Conservation (phyloP, 1,140 invertebrate species). For the Patella vulgata region DNA sequence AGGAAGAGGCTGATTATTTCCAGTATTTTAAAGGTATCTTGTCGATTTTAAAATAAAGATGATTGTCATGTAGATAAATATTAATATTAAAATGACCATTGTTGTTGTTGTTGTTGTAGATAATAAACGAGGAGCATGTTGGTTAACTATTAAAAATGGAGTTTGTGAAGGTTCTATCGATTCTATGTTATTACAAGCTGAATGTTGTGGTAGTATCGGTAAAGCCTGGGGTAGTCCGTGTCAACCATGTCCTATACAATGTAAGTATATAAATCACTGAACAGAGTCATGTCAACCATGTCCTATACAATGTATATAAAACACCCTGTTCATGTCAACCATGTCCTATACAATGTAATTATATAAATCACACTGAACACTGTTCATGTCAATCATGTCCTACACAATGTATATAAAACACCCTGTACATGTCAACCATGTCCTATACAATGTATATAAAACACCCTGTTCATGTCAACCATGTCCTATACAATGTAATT, state of each 20-base stretch:
- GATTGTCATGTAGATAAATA: no score
- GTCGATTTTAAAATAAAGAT: no score
- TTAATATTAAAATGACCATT: no score
- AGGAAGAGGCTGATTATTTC: no score
- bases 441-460: conserved; percentile 33
- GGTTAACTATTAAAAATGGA: conserved; percentile 82
- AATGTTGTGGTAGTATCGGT: conserved; percentile 91
- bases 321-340: conserved; percentile 79
- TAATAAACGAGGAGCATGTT: conserved; percentile 85
- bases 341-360: conserved; percentile 45
- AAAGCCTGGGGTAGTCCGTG: conserved; percentile 92
- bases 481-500: conserved; percentile 45
- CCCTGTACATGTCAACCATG: conserved; percentile 77
- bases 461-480: conserved; percentile 79
- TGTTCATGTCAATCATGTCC: no score
- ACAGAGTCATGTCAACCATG: no score
- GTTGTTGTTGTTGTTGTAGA: conserved; percentile 74
- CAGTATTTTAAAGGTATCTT: no score
- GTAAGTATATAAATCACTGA: conserved; percentile 26
- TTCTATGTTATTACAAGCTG: conserved; percentile 76
- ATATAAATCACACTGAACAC: conserved; percentile 3
- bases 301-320: no score
- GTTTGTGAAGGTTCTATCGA: conserved; percentile 85
- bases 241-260: conserved; percentile 47
- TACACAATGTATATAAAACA: no score